Conservation (phyloP, 2,113 vertebrate species). For the Sinocyclocheilus anshuiensis region DNA sequence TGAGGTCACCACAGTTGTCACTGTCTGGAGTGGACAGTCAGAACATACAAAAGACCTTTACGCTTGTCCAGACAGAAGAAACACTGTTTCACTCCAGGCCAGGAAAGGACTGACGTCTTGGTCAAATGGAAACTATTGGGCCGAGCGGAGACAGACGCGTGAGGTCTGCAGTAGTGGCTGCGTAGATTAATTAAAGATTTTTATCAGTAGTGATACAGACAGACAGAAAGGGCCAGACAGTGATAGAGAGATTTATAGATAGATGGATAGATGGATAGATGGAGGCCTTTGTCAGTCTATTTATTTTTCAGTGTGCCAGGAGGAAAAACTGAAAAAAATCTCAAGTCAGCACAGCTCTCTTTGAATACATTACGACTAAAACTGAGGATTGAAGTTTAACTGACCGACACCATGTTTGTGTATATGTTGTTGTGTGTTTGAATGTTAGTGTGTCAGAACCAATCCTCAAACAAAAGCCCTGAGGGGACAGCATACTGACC, state of each 20-base stretch:
- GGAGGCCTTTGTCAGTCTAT: conserved; percentile 18
- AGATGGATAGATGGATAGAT: background rate
- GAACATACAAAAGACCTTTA: conserved; percentile 23
- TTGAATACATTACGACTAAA: background rate
- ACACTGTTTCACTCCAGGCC: conserved; percentile 31
- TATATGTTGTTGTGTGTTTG: conserved; percentile 18
- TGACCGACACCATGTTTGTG: conserved; percentile 6
- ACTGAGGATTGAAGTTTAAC: conserved; percentile 10
- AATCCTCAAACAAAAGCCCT: conserved; percentile 20
- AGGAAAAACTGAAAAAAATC: conserved; percentile 7
- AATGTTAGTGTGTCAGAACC: conserved; percentile 2
- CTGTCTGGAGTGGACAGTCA: conserved; percentile 18
- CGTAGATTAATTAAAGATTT: conserved; percentile 60
- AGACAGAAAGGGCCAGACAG: conserved; percentile 36
- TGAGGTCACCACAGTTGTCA: conserved; percentile 47
- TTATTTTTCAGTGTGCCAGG: background rate
- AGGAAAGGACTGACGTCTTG: background rate
- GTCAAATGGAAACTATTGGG: background rate
- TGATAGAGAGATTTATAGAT: background rate
- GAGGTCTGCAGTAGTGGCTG: conserved; percentile 15
- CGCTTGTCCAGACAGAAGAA: conserved; percentile 18
- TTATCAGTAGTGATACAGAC: conserved; percentile 51
- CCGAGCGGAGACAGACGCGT: background rate
- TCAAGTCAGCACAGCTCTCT: background rate
- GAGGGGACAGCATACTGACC: background rate